Percentiles rank a stretch among this genome's conserved stretches.
phyloP scores from a whole-genome alignment of 2,113 vertebrate species.

The Damaliscus lunatus region DNA sequence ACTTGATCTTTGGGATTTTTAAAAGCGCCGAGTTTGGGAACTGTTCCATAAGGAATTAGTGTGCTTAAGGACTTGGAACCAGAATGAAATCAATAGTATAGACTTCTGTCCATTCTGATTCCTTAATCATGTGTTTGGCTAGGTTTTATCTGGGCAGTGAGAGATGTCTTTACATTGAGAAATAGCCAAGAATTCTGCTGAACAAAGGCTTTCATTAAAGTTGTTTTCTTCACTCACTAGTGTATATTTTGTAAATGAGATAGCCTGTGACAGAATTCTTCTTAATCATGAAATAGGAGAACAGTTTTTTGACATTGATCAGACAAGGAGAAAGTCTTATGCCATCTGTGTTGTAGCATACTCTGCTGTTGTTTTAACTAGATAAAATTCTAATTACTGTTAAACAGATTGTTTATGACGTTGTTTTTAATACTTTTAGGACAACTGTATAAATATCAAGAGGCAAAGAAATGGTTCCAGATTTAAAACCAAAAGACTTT shows the following conservation, averaged over 20 bases:
- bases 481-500: constrained; percentile 47
- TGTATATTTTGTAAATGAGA: constrained; percentile 31
- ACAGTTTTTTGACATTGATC: constrained; percentile 44
- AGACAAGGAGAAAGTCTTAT: constrained; percentile 45
- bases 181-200: constrained; percentile 25
- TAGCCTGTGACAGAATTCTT: constrained; percentile 21
- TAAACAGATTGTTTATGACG: constrained; percentile 58
- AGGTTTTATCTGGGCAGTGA: constrained; percentile 21
- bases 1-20: constrained; percentile 3
- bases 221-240: not conserved
- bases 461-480: constrained; percentile 35
- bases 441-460: constrained; percentile 35
- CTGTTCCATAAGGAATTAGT: constrained; percentile 1
- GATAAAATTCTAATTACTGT: constrained; percentile 62
- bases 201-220: constrained; percentile 18
- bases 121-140: constrained; percentile 34
- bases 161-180: constrained; percentile 35
- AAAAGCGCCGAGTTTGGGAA: not conserved
- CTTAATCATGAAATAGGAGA: constrained; percentile 42
- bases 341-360: constrained; percentile 60
- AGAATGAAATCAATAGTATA: not conserved
- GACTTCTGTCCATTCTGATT: not conserved
- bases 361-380: constrained; percentile 63
- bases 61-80: constrained; percentile 5
- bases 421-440: constrained; percentile 64